phyloP scores from a whole-genome alignment of 2,888 invertebrate species.

The Gerosis bhagava region DNA sequence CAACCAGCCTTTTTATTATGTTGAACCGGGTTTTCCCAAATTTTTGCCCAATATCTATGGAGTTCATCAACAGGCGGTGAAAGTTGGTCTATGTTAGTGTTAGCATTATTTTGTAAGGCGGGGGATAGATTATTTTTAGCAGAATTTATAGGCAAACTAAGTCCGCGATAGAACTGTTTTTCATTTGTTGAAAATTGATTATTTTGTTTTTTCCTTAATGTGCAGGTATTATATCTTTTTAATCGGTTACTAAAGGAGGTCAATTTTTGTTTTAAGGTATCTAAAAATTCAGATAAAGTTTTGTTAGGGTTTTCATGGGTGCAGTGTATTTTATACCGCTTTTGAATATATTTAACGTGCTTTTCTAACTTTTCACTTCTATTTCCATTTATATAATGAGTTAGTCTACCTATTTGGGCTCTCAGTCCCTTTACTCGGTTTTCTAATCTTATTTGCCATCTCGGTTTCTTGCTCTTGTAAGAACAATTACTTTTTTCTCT shows the following conservation, averaged over 20 bases:
- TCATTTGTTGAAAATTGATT: slow-evolving; percentile 24
- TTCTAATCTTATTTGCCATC: slow-evolving; percentile 29
- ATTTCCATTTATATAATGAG: slow-evolving; percentile 24
- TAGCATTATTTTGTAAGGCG: too few species aligned
- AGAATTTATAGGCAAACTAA: too few species aligned
- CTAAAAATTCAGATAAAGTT: slow-evolving; percentile 10
- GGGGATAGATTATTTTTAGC: slow-evolving; percentile 8
- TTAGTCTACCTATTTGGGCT: slow-evolving; percentile 22
- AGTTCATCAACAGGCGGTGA: too few species aligned
- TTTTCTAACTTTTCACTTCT: slow-evolving; percentile 11
- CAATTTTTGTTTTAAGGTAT: slow-evolving; percentile 28
- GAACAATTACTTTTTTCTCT: neutral
- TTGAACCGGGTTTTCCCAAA: slow-evolving; percentile 23
- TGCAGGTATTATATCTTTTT: slow-evolving; percentile 24
- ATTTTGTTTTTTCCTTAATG: slow-evolving; percentile 28
- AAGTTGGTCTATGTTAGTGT: too few species aligned
- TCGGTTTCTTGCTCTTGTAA: slow-evolving; percentile 5
- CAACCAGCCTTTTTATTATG: slow-evolving; percentile 26
- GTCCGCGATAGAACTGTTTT: slow-evolving; percentile 29
- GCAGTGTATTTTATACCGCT: slow-evolving; percentile 18
- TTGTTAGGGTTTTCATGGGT: slow-evolving; percentile 20
- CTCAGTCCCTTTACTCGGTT: slow-evolving; percentile 19
- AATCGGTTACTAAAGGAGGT: slow-evolving; percentile 7
- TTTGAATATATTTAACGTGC: slow-evolving; percentile 9
- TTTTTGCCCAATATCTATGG: slow-evolving; percentile 24